Base-by-base conservation (phyloP, 2,113 vertebrate genomes). In the Anguilla rostrata region DNA sequence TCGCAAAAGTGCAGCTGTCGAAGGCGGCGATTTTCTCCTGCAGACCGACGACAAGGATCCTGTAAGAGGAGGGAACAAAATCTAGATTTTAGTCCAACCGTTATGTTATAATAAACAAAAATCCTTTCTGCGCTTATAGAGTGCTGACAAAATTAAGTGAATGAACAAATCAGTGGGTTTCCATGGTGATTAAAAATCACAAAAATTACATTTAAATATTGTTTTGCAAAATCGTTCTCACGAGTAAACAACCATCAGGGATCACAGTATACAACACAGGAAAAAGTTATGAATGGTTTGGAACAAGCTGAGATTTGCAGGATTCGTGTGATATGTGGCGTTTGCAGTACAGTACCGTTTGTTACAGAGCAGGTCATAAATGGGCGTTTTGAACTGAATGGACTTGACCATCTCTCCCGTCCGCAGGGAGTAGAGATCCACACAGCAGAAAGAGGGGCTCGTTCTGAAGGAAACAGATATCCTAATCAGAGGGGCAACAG, bases 11-110 rank as follows among this genome's bases (percentile, higher is more conserved):
- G 93, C 98, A 99, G 95, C 98, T 99, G 95, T 99, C 98, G 81
- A 99, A 99, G 46, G 98, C 98, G 1, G 98, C 98, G 0, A 99
- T 99, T 95, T 99, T 99, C 94, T 99, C 98, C 85, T 99, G 98
- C 41, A 99, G 95, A 89, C 97, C 98, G 86, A 99, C 96, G 0
- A 98, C 97, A 0, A 99, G 97, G 86, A 99, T 98, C 94, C 98
- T 99, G 94, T 39, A 92, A 90, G 88, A 86, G 71, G 86, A 88
- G 86, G 81, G 90, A 85, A 34, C 34, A 78, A 87, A 84, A 90
- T 1, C 84, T n/a, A 81, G 0, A 0, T 0, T 87, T 43, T 1
- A 41, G 11, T 39, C 12, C n/a, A 1, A 12, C 16, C 3, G 53
- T 43, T 78, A 39, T 46, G 39, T 81, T 22, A 20, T 39, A 80